Evolutionary conservation across 2,888 invertebrate species (phyloP), one percentile per base, ranked within the genome.

Genomic region (Ichneumon xanthorius): DNA sequence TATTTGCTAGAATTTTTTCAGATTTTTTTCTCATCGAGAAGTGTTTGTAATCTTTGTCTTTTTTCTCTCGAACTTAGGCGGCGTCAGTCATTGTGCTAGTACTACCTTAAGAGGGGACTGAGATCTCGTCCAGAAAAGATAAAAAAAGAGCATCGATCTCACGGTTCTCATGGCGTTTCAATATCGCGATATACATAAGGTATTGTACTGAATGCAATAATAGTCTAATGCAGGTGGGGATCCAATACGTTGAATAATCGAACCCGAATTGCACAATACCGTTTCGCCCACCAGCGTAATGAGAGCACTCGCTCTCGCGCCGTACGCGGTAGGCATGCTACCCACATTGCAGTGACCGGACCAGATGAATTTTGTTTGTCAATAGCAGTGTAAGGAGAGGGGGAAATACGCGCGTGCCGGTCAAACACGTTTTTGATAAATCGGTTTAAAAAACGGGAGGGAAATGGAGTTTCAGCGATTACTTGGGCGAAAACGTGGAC

Each of bases 161-260:
- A 30, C 4, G 30, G 30, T 30, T 30, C 30, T 30, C 30, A 30
- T 30, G 19, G 19, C 22, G 22, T 55, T 9, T 55, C 53, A 53
- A 19, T 53, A 2, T 53, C 5, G 3, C n/a, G 16, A 7, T 53
- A 55, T 55, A 14, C 26, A 26, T 26, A 4, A 22, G 58, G 22
- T 11, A 58, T 58, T 58, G 2, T 26, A 9, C 11, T 14, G 22
- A 26, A 58, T 7, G 26, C 11, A 55, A 22, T 22, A 26, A 58
- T 26, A 14, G 58, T 26, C 26, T 58, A 58, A 22, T 26, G 26
- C 26, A 1, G 4, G 4, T 4, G 14, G 11, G 26, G 11, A 26
- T 58, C 9, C 58, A 26, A 58, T 26, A 58, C 26, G 58, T 58
- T 58, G 22, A 58, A 58, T 58, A 58, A 58, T 58, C 58, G 22